These are phyloP conservation scores for Venustaconcha ellipsiformis DNA, from an alignment of 1,140 invertebrate genomes.

Conservation along the genomic window DNA sequence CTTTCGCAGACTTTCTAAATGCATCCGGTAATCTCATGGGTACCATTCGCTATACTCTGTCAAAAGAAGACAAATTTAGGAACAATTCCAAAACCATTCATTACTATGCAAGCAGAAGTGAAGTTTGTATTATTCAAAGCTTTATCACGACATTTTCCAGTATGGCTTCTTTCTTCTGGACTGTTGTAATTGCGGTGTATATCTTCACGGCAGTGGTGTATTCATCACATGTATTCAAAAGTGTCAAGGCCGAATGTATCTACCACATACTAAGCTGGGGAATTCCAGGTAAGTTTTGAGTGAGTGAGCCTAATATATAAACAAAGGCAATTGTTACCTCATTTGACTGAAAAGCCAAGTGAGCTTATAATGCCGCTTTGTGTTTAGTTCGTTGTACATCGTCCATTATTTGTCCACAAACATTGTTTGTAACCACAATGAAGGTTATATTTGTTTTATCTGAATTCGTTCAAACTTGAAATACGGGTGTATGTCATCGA, in stretches of 20 bases:
- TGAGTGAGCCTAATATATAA: too few relatives aligned
- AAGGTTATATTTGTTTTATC: too few relatives aligned
- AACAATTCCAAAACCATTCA: background rate
- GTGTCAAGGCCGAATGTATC: conserved; percentile 6
- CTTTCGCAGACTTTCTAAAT: conserved; percentile 12
- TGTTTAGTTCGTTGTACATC: too few relatives aligned
- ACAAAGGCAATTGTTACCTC: too few relatives aligned
- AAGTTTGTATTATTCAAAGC: conserved; percentile 22
- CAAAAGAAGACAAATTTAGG: background rate
- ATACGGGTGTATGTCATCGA: too few relatives aligned
- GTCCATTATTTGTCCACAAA: too few relatives aligned
- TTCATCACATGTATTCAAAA: background rate
- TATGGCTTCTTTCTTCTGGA: conserved; percentile 37
- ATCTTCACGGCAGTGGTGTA: conserved; percentile 11
- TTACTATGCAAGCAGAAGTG: too few relatives aligned
- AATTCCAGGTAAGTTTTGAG: conserved; percentile 24
- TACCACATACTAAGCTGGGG: conserved; percentile 24
- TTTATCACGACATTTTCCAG: conserved; percentile 31
- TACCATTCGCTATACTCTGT: conserved; percentile 11
- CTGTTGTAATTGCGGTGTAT: conserved; percentile 26
- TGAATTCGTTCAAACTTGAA: too few relatives aligned
- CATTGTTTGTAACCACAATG: too few relatives aligned
- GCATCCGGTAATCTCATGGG: conserved; percentile 21
- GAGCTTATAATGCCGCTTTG: too few relatives aligned
- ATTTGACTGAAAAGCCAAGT: too few relatives aligned